Conservation (phyloP, 2,888 invertebrate genomes). For the Tetranychus truncatus region DNA sequence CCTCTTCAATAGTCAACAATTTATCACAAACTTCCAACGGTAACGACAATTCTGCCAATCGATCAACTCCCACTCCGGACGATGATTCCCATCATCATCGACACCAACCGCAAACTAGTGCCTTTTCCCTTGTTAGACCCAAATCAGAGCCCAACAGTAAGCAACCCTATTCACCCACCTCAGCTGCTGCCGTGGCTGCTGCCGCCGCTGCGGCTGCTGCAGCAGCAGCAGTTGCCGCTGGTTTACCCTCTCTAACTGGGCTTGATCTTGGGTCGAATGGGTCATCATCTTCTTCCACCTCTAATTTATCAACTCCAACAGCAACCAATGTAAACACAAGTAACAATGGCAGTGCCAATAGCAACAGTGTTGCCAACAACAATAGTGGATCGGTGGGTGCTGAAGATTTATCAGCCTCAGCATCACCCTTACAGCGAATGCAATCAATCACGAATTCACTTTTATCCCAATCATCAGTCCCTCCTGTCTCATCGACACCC, state of each 20-base stretch:
- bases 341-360: neutral
- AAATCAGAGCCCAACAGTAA: slow-evolving; percentile 41
- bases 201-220: slow-evolving; percentile 4
- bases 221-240: neutral
- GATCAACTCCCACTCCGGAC: neutral
- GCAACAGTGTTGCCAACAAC: neutral
- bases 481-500: slow-evolving; percentile 60
- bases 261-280: slow-evolving; percentile 16
- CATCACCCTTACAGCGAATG: slow-evolving; percentile 83
- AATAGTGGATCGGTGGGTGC: slow-evolving; percentile 37
- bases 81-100: neutral
- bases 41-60: neutral
- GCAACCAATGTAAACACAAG: neutral
- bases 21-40: neutral
- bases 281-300: slow-evolving; percentile 19
- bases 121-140: slow-evolving; percentile 69
- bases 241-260: slow-evolving; percentile 13
- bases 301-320: slow-evolving; percentile 8
- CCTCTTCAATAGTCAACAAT: neutral
- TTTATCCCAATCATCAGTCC: slow-evolving; percentile 53
- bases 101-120: slow-evolving; percentile 31
- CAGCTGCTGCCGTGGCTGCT: slow-evolving; percentile 4
- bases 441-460: slow-evolving; percentile 92
- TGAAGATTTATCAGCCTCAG: slow-evolving; percentile 55
- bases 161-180: slow-evolving; percentile 10